Percentiles rank a stretch among this genome's conserved stretches.
Conservation (phyloP, 2,797 vertebrate genomes). For the Aselliscus stoliczkanus region DNA sequence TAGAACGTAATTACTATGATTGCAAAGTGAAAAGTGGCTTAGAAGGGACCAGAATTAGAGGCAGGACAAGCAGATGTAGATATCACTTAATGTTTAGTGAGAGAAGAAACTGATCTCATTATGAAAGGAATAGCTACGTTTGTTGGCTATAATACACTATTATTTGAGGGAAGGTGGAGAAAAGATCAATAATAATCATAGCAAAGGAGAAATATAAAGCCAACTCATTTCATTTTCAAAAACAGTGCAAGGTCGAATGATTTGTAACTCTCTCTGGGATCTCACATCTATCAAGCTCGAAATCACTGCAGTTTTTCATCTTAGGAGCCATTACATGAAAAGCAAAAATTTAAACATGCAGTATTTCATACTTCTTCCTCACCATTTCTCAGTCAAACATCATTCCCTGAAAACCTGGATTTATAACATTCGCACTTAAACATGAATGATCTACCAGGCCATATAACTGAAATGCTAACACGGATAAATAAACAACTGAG, state of each 20-base stretch:
- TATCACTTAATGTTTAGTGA: not conserved
- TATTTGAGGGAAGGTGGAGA: not conserved
- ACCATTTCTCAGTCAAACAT: not conserved
- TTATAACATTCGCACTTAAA: not conserved
- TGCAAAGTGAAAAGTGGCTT: not conserved
- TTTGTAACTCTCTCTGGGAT: conserved; percentile 11
- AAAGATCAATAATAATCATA: not conserved
- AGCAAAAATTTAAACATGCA: conserved; percentile 46
- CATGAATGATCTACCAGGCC: not conserved
- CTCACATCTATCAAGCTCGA: conserved; percentile 22
- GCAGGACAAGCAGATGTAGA: not conserved
- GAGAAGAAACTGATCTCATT: not conserved
- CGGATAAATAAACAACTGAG: not conserved
- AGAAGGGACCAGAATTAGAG: not conserved
- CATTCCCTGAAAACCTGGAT: not conserved
- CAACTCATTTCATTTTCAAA: conserved; percentile 36
- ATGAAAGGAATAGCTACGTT: not conserved
- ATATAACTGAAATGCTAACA: not conserved
- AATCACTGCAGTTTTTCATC: conserved; percentile 39
- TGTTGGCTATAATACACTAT: not conserved
- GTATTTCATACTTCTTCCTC: conserved; percentile 37
- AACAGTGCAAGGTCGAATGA: conserved; percentile 14
- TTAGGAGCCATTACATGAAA: conserved; percentile 42
- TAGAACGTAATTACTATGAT: not conserved
- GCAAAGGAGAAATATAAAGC: not conserved